Percentiles rank a stretch among this genome's conserved stretches.
These are phyloP conservation scores for Drosophila sp. DNA, from an alignment of 1,140 invertebrate species.

Conservation along the genomic window DNA sequence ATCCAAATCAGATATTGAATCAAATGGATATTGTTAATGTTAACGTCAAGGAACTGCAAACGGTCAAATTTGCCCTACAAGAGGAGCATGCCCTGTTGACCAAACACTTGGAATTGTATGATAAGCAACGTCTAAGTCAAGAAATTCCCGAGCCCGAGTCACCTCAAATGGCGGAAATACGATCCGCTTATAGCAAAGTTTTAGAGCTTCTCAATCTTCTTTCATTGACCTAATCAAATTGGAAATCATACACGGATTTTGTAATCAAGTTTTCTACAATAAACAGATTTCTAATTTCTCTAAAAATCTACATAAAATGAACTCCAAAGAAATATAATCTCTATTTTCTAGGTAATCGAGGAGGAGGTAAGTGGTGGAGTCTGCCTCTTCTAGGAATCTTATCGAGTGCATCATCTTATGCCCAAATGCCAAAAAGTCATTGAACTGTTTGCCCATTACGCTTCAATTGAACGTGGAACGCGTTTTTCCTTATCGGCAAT, in stretches of 20 bases:
- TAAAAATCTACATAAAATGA: too few species aligned
- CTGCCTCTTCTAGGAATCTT: not conserved
- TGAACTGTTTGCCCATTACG: constrained; percentile 20
- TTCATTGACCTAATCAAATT: too few species aligned
- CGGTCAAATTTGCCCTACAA: not conserved
- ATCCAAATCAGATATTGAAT: not conserved
- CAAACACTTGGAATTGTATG: not conserved
- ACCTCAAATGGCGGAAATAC: not conserved
- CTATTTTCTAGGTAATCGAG: too few species aligned
- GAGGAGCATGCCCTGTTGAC: not conserved
- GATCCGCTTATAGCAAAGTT: not conserved
- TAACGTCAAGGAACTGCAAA: not conserved
- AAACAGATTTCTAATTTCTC: too few species aligned
- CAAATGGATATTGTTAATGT: not conserved
- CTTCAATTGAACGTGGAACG: constrained; percentile 18
- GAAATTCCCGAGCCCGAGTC: not conserved
- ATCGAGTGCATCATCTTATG: not conserved
- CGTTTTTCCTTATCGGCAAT: constrained; percentile 9
- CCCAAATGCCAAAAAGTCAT: constrained; percentile 14
- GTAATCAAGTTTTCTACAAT: too few species aligned
- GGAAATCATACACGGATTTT: too few species aligned
- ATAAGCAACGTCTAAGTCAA: not conserved
- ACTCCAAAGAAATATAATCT: too few species aligned
- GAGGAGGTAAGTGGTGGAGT: too few species aligned
- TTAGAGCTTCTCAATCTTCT: not conserved